A percentile compares a stretch with the other conserved stretches of the same genome.
phyloP scores from a whole-genome alignment of 2,888 invertebrate species.

The Rhimphoctona megacephalus region DNA sequence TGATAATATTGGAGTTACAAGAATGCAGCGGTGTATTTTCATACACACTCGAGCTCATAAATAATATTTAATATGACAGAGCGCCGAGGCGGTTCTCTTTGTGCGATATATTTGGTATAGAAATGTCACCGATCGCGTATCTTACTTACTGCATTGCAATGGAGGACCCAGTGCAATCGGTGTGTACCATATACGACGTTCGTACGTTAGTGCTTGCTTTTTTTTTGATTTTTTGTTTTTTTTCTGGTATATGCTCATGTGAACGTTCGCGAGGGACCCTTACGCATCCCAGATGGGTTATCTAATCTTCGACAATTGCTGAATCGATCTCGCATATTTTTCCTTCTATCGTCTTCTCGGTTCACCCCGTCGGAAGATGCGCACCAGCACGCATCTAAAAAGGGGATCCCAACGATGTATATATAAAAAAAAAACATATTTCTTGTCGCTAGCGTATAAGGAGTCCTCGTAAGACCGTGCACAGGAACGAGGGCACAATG shows the following conservation, averaged over 20 bases:
- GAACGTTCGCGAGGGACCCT: slow-evolving; percentile 47
- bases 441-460: slow-evolving; percentile 52
- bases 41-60: slow-evolving; percentile 79
- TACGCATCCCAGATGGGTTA: slow-evolving; percentile 64
- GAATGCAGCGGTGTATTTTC: slow-evolving; percentile 72
- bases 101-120: slow-evolving; percentile 84
- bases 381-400: slow-evolving; percentile 55
- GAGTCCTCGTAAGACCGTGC: slow-evolving; percentile 28
- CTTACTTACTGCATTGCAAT: slow-evolving; percentile 71
- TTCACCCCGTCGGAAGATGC: slow-evolving; percentile 51
- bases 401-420: slow-evolving; percentile 41
- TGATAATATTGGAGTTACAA: slow-evolving; percentile 28
- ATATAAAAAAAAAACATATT: slow-evolving; percentile 36
- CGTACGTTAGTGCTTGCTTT: background rate
- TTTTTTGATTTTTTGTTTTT: background rate
- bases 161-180: slow-evolving; percentile 38
- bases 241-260: slow-evolving; percentile 9
- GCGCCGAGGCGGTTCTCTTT: slow-evolving; percentile 79
- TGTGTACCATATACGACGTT: background rate
- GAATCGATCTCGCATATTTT: slow-evolving; percentile 68
- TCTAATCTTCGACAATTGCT: slow-evolving; percentile 69
- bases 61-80: slow-evolving; percentile 85
- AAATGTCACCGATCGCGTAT: slow-evolving; percentile 84
- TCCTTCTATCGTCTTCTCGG: slow-evolving; percentile 40
- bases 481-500: slow-evolving; percentile 51